Evolutionary conservation across 1,140 invertebrate genomes (phyloP), one percentile per base, ranked within the genome.

Genomic region (Vanessa atalanta): DNA sequence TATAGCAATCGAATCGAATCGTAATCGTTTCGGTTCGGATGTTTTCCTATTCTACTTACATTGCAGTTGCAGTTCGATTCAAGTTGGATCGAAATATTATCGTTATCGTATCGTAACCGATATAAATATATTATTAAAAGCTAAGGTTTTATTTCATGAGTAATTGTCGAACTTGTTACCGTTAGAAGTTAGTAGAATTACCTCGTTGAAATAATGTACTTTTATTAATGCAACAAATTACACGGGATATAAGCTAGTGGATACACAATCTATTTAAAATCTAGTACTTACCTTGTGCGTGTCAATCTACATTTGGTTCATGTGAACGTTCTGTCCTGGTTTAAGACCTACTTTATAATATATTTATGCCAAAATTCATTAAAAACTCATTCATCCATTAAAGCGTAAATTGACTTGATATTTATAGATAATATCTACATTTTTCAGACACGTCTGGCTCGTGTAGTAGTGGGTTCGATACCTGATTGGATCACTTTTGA

Each of bases 301-400:
- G 72, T 74, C 72, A 69, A 50, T 51, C 72, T 69, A 69, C 60
- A 74, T 74, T 69, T 74, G 66, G 67, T 69, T 63, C 51, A 51
- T 65, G 60, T 37, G 61, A 71, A 65, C n/a, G 65, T 43, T 1
- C 50, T 57, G 63, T 64, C 51, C 65, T 68, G 55, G 57, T 73
- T 63, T 51, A 50, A 73, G 65, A 73, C 65, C 65, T 73, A 68
- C 63, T 26, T 70, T 53, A 69, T 1, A 31, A 31, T 31, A 31
- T 69, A 72, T 72, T 72, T 72, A 68, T 65, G 72, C 69, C 72
- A 47, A 67, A 67, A 48, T 66, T 65, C 53, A 72, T 72, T 72
- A 72, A 72, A 57, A 72, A 72, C 16, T 15, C 71, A 60, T 57
- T 64, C 71, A 61, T 60, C 63, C 71, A 57, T 72, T 72, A 60